These are phyloP conservation scores for Pogoniulus pusillus DNA, from an alignment of 2,797 vertebrate species.

Conservation along the genomic window DNA sequence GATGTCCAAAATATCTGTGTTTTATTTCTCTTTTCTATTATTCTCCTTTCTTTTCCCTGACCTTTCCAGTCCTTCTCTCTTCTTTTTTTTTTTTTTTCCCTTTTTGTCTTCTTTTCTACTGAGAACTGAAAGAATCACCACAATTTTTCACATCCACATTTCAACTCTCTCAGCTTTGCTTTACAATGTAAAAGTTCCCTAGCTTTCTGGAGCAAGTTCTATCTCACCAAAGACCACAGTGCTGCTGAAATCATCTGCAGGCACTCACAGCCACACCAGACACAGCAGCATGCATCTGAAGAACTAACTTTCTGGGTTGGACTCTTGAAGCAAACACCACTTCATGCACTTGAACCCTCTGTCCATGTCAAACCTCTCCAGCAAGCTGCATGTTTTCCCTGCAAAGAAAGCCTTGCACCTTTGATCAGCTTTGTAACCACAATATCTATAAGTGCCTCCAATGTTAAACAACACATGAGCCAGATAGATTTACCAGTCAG, in stretches of 20 bases:
- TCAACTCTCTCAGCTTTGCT: background rate
- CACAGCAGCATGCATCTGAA: background rate
- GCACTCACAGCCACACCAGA: background rate
- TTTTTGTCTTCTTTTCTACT: background rate
- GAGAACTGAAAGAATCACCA: background rate
- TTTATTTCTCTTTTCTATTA: background rate
- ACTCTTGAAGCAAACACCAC: background rate
- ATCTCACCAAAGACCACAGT: background rate
- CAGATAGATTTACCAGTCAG: constrained; percentile 68
- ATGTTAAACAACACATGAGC: constrained; percentile 55
- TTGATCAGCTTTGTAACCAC: constrained; percentile 58
- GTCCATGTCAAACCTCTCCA: constrained; percentile 16
- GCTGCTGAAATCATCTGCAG: background rate
- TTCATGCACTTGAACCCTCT: constrained; percentile 31
- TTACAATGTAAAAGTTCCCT: background rate
- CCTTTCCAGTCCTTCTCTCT: background rate
- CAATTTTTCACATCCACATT: background rate
- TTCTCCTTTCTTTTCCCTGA: background rate
- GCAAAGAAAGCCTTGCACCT: constrained; percentile 43
- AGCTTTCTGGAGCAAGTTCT: background rate
- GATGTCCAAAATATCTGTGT: background rate
- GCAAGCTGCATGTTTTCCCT: constrained; percentile 63
- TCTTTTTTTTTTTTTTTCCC: background rate
- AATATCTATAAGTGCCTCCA: constrained; percentile 62
- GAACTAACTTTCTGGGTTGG: background rate